A percentile compares a stretch with the other conserved stretches of the same genome.
phyloP scores from a whole-genome alignment of 2,113 vertebrate genomes.

The Oriolus oriolus region DNA sequence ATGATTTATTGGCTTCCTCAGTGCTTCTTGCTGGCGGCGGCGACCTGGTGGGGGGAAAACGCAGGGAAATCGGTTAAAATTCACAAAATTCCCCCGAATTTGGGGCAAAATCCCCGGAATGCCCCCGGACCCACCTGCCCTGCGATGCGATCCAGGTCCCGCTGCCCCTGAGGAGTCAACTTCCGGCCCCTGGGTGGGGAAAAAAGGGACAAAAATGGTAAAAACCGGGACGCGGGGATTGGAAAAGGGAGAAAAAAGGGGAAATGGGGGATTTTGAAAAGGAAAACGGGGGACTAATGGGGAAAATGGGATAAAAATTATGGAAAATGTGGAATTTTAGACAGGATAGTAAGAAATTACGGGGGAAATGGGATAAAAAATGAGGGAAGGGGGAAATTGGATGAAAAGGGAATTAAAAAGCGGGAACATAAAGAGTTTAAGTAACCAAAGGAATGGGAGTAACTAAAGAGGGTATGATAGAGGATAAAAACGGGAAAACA shows the following conservation, averaged over 20 bases:
- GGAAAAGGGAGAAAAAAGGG: not conserved
- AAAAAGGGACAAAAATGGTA: not conserved
- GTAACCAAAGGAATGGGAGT: too few species aligned
- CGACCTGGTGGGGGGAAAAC: not conserved
- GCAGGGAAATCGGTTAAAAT: not conserved
- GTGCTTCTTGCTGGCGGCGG: not conserved
- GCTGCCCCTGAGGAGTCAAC: not conserved
- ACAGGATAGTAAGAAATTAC: not conserved
- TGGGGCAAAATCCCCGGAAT: rapidly evolving
- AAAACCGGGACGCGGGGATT: rapidly evolving
- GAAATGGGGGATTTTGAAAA: not conserved
- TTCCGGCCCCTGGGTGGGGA: not conserved
- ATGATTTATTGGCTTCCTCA: not conserved
- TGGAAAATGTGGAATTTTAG: rapidly evolving
- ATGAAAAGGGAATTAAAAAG: not conserved
- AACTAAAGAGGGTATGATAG: not conserved
- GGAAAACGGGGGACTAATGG: not conserved
- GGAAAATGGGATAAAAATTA: not conserved
- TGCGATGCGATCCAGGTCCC: not conserved
- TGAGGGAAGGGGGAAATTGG: not conserved
- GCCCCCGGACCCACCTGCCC: not conserved
- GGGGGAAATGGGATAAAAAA: not conserved
- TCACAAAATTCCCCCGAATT: not conserved
- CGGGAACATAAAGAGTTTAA: not conserved
- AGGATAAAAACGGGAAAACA: not conserved